A percentile compares a stretch with the other conserved stretches of the same genome.
Conservation (phyloP, 2,888 invertebrate genomes). For the Thysanoteuthis rhombus region DNA sequence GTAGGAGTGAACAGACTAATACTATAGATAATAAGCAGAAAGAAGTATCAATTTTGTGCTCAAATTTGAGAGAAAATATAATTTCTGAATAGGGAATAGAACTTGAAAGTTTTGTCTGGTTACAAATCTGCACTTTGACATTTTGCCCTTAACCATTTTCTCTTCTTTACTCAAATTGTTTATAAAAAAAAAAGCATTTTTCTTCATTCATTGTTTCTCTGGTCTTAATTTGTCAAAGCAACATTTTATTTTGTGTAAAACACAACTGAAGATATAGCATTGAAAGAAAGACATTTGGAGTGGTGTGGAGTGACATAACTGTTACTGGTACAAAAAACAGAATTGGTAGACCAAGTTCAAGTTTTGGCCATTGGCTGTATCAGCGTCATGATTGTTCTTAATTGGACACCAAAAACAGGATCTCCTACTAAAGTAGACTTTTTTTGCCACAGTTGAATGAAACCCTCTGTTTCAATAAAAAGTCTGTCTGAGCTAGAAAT, state of each 20-base stretch:
- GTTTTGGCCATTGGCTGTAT: too few relatives aligned
- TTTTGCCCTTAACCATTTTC: not conserved
- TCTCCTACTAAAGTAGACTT: too few relatives aligned
- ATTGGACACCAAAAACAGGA: too few relatives aligned
- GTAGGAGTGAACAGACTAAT: too few relatives aligned
- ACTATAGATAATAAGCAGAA: not conserved
- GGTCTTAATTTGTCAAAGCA: not conserved
- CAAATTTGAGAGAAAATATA: not conserved
- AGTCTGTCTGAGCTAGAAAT: too few relatives aligned
- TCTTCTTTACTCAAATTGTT: not conserved
- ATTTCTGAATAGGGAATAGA: not conserved
- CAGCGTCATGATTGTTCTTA: too few relatives aligned
- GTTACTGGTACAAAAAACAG: too few relatives aligned
- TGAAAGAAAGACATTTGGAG: too few relatives aligned
- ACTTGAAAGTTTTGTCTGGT: not conserved
- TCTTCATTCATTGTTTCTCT: not conserved
- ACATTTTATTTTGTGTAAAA: not conserved
- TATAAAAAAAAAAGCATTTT: not conserved
- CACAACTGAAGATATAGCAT: not conserved
- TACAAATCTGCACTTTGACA: not conserved
- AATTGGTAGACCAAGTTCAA: too few relatives aligned
- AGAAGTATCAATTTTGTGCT: not conserved
- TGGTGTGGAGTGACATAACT: too few relatives aligned
- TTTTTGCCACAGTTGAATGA: too few relatives aligned
- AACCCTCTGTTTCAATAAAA: too few relatives aligned